A percentile compares a stretch with the other conserved stretches of the same genome.
These are phyloP conservation scores for Beroe forskalii DNA, from an alignment of 37 sponge, comb jelly and placozoan species.

Conservation along the genomic window DNA sequence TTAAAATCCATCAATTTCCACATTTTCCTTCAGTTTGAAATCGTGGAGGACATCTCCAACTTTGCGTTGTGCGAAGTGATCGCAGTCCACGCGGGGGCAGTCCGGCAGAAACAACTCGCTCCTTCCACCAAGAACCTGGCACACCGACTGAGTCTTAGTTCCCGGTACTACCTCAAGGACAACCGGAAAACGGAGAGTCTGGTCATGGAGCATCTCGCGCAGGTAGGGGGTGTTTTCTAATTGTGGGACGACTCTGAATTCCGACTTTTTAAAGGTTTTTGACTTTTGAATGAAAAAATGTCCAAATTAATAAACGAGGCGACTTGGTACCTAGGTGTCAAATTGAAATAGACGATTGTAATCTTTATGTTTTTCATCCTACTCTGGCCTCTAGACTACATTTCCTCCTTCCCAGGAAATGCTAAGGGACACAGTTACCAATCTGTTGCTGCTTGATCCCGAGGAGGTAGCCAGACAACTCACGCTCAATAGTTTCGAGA, in stretches of 20 bases:
- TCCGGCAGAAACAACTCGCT: constrained; percentile 50
- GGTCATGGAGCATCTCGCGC: background rate
- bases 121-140: constrained; percentile 9
- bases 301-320: no score
- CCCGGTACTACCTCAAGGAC: constrained; percentile 58
- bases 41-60: constrained; percentile 39
- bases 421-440: background rate
- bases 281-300: no score
- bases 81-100: constrained; percentile 19
- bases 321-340: no score
- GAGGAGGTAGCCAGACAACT: constrained; percentile 7
- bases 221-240: background rate
- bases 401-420: no score
- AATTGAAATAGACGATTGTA: no score
- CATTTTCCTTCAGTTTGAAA: constrained; percentile 33
- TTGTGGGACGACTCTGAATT: no score
- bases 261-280: no score
- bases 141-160: constrained; percentile 13
- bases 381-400: no score
- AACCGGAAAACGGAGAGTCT: constrained; percentile 63
- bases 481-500: constrained; percentile 27
- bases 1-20: no score
- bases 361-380: no score
- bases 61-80: constrained; percentile 54
- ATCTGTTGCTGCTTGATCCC: constrained; percentile 3